Evolutionary conservation across 2,888 invertebrate genomes (phyloP).

Genomic region (Platerodrilus igneus): DNA sequence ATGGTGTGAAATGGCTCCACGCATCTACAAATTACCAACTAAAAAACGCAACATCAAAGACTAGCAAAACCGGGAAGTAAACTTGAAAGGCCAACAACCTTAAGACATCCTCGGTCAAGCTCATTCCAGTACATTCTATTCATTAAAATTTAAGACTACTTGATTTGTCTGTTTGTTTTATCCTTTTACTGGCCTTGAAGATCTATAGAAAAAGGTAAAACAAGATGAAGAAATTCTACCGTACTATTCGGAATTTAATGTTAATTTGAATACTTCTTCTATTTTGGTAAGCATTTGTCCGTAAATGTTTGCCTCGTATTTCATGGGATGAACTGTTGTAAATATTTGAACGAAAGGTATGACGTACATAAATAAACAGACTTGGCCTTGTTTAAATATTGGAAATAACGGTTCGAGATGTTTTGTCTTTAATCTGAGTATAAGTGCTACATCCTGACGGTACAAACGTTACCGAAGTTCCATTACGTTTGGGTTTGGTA

Average conservation of each 20-base stretch:
- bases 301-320: conserved; percentile 11
- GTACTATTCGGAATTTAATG: too few species aligned
- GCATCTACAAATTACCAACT: too few species aligned
- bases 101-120: conserved; percentile 39
- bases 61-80: conserved; percentile 40
- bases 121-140: conserved; percentile 28
- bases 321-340: conserved; percentile 7
- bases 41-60: too few species aligned
- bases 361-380: neutral
- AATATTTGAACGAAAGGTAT: conserved; percentile 4
- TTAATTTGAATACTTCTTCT: too few species aligned
- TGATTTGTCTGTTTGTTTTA: conserved; percentile 9
- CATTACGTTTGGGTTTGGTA: too few species aligned
- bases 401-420: conserved; percentile 1
- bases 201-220: too few species aligned
- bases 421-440: too few species aligned
- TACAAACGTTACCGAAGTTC: too few species aligned
- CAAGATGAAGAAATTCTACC: too few species aligned
- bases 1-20: too few species aligned
- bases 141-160: conserved; percentile 28
- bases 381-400: neutral
- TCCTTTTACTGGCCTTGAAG: conserved; percentile 10
- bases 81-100: conserved; percentile 40
- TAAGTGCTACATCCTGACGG: too few species aligned
- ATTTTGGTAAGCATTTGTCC: conserved; percentile 5